Evolutionary conservation across 2,797 vertebrate genomes (phyloP).

Genomic region (Epinephelus malabaricus): DNA sequence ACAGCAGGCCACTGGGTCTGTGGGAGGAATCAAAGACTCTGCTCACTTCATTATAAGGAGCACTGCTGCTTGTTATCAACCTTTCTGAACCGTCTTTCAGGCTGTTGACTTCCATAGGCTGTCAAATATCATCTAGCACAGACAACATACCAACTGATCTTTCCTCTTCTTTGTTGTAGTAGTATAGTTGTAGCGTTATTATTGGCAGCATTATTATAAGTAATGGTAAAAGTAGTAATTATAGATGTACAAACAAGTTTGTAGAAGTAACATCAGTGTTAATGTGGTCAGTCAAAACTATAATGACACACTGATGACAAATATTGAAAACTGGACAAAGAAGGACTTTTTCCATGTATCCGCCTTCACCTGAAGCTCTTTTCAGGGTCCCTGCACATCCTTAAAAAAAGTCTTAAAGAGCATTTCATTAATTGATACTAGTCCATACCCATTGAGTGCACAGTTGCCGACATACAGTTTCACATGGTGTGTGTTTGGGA

Average conservation of each 20-base stretch:
- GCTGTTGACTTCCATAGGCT: constrained; percentile 24
- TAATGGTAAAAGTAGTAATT: neutral
- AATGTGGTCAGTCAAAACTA: neutral
- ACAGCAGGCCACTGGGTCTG: constrained; percentile 67
- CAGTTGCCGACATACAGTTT: too few species aligned
- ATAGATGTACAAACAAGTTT: neutral
- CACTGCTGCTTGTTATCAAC: constrained; percentile 50
- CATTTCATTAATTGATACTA: too few species aligned
- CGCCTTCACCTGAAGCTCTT: too few species aligned
- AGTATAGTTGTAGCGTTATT: neutral
- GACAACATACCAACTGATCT: neutral
- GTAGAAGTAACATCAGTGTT: too few species aligned
- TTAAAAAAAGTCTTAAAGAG: too few species aligned
- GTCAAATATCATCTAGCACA: neutral
- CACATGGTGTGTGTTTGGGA: too few species aligned
- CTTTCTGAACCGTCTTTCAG: constrained; percentile 19
- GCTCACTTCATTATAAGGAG: constrained; percentile 68
- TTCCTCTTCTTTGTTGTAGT: neutral
- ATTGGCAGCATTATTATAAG: neutral
- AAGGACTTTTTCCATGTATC: too few species aligned
- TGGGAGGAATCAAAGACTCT: constrained; percentile 69
- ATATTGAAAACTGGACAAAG: neutral
- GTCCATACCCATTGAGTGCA: too few species aligned
- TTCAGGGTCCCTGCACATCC: too few species aligned
- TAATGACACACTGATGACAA: too few species aligned